Percentiles rank a stretch among this genome's conserved stretches.
Conservation (phyloP, 1,140 invertebrate genomes). For the Heliconius himera region DNA sequence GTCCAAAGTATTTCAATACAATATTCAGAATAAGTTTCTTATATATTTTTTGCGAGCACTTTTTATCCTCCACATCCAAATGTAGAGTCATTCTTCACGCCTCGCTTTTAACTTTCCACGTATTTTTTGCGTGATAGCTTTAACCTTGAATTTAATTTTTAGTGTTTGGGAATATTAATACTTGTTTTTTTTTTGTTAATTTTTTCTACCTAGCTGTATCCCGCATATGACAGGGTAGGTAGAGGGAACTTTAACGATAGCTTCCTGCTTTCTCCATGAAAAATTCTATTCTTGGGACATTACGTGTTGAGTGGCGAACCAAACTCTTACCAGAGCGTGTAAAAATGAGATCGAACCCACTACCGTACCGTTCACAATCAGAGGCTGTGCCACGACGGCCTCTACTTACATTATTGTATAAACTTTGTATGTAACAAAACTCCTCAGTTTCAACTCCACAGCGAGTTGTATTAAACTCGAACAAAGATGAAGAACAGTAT, state of each 20-base stretch:
- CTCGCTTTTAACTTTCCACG: not conserved
- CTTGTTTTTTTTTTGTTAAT: not conserved
- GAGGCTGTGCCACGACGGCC: too few species aligned
- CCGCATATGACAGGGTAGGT: too few species aligned
- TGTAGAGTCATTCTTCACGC: not conserved
- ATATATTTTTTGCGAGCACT: not conserved
- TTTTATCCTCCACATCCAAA: not conserved
- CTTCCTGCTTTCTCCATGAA: too few species aligned
- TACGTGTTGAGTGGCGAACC: too few species aligned
- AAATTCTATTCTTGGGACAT: too few species aligned
- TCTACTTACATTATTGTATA: not conserved
- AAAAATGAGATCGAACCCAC: too few species aligned
- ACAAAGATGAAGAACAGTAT: constrained; percentile 11
- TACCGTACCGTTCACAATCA: too few species aligned
- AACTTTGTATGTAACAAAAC: not conserved
- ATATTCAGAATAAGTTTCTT: not conserved
- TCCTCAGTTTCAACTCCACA: not conserved
- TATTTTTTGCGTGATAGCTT: not conserved
- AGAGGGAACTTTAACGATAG: too few species aligned
- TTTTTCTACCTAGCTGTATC: too few species aligned
- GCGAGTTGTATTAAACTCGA: constrained; percentile 2
- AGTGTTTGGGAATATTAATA: not conserved
- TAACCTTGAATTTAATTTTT: not conserved
- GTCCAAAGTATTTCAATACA: not conserved
- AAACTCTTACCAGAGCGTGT: too few species aligned